A percentile compares a stretch with the other conserved stretches of the same genome.
Evolutionary conservation across 2,888 invertebrate genomes (phyloP).

Genomic region (Parnassius smintheus): DNA sequence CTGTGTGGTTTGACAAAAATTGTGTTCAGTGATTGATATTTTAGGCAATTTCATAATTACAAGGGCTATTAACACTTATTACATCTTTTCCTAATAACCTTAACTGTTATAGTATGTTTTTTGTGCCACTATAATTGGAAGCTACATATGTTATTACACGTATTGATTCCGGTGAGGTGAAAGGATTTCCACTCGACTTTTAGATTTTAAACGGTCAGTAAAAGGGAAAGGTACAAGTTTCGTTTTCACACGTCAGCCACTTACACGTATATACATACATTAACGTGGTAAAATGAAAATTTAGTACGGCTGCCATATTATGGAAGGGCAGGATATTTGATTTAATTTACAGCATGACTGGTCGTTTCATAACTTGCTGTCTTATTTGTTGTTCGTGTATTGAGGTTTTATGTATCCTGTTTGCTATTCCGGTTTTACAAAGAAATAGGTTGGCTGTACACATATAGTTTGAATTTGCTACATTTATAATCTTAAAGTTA

Average conservation of each 20-base stretch:
- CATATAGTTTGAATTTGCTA: too few relatives aligned
- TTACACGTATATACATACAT: too few relatives aligned
- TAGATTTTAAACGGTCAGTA: slow-evolving; percentile 33
- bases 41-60: slow-evolving; percentile 3
- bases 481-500: too few relatives aligned
- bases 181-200: slow-evolving; percentile 31
- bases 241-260: too few relatives aligned
- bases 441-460: too few relatives aligned
- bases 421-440: background rate
- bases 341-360: slow-evolving; percentile 20
- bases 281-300: slow-evolving; percentile 36
- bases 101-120: slow-evolving; percentile 10
- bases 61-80: slow-evolving; percentile 6
- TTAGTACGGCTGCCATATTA: slow-evolving; percentile 21
- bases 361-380: background rate
- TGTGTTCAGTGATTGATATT: slow-evolving; percentile 1
- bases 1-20: background rate
- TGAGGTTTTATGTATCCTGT: background rate
- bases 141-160: slow-evolving; percentile 14
- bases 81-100: slow-evolving; percentile 1
- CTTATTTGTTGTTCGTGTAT: background rate
- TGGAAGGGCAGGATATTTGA: slow-evolving; percentile 14
- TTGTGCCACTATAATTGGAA: slow-evolving; percentile 3
- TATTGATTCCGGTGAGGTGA: slow-evolving; percentile 34
- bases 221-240: slow-evolving; percentile 46